Evolutionary conservation across 2,797 vertebrate genomes (phyloP), one percentile per base, ranked within the genome.

Genomic region (Coracias cyanogaster): DNA sequence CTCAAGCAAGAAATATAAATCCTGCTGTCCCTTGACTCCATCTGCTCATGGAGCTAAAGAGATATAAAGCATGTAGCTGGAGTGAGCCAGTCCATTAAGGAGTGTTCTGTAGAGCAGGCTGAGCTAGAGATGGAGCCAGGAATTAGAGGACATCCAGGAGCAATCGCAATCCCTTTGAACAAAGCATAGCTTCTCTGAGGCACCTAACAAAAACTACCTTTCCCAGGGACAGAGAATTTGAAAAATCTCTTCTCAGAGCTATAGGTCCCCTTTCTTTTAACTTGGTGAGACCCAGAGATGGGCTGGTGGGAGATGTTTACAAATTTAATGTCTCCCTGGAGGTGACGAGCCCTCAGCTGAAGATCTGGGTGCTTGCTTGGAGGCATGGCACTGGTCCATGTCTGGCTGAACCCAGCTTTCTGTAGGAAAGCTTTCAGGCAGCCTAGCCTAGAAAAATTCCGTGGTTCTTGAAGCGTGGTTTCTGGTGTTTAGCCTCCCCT

Each of bases 1-100:
- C 76, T 94, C 14, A 41, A 91, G 82, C 82, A 94, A 86, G 77
- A 39, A 57, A 82, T 89, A 96, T 94, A 96, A 97, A 97, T 95
- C 82, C 74, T 94, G 71, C 86, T 82, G 86, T 93, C 93, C 93
- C 92, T 92, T 0, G 61, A 26, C 81, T 96, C 89, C 91, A 83
- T 94, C 94, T 97, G 89, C 87, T 95, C 66, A 7, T 21, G 3
- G 90, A 94, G 82, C 78, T 94, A 79, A 91, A 90, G 79, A 86
- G 89, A 89, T 65, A 89, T 80, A 89, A 94, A 94, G 52, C 58
- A 89, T 82, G 83, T 48, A 51, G 66, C 37, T 43, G 69, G 90
- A 90, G 92, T 4, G 73, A 96, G 90, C 77, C 88, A 82, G 82
- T 90, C 90, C 90, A 73, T 93, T 84, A 79, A 12, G 9, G 86